A percentile compares a stretch with the other conserved stretches of the same genome.
phyloP scores from a whole-genome alignment of 1,140 invertebrate genomes.

The Atta cephalotes region DNA sequence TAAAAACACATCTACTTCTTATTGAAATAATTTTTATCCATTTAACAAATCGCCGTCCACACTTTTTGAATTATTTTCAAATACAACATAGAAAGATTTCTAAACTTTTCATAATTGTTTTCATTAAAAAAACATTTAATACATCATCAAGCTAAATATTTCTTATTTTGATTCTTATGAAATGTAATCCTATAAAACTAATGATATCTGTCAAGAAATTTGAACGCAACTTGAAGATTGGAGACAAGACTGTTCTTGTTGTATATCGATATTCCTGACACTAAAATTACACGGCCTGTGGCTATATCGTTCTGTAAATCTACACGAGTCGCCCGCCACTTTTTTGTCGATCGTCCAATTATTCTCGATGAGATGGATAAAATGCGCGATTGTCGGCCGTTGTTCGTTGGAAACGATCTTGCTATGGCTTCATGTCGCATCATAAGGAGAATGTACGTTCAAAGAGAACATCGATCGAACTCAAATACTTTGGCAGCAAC shows the following conservation, averaged over 20 bases:
- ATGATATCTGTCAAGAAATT: slow-evolving; percentile 9
- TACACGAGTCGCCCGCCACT: not conserved
- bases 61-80: too few species aligned
- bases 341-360: slow-evolving; percentile 48
- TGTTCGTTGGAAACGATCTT: slow-evolving; percentile 27
- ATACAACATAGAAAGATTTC: too few species aligned
- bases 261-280: slow-evolving; percentile 47
- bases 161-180: not conserved
- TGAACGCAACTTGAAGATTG: slow-evolving; percentile 42
- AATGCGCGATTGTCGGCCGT: slow-evolving; percentile 21
- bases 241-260: slow-evolving; percentile 54
- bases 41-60: too few species aligned
- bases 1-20: too few species aligned
- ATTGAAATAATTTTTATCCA: too few species aligned
- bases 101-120: too few species aligned
- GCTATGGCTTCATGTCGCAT: slow-evolving; percentile 1
- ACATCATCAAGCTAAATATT: not conserved
- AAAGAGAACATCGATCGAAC: slow-evolving; percentile 32
- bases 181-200: slow-evolving; percentile 6
- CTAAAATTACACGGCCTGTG: slow-evolving; percentile 36
- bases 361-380: slow-evolving; percentile 44
- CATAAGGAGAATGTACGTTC: slow-evolving; percentile 25
- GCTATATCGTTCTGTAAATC: slow-evolving; percentile 35
- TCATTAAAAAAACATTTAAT: too few species aligned
- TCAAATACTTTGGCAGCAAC: slow-evolving; percentile 8